These are phyloP conservation scores for Anneissia japonica DNA, from an alignment of 35 echinoderm and acorn worm species.

Conservation along the genomic window DNA sequence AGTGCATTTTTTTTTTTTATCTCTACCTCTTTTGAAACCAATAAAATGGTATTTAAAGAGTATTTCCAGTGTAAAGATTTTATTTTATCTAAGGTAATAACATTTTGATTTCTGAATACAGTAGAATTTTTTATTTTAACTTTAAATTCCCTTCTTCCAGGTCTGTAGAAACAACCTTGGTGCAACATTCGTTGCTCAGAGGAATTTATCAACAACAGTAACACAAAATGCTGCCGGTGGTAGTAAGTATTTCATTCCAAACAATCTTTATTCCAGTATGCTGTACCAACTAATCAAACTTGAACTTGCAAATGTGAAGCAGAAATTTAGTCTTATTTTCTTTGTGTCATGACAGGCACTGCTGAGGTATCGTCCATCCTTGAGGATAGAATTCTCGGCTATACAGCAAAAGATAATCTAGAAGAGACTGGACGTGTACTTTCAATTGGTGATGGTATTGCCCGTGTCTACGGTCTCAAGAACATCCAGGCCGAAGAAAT, in stretches of 20 bases:
- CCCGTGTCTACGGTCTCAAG: slow-evolving; percentile 97
- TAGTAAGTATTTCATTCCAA: slow-evolving; percentile 13
- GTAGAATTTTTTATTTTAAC: no score
- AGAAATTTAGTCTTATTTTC: not conserved
- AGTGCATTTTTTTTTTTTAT: no score
- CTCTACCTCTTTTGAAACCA: no score
- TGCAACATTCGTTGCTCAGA: slow-evolving; percentile 65
- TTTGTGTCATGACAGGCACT: slow-evolving; percentile 42
- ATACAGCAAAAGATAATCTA: slow-evolving; percentile 83
- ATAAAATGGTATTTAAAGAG: no score
- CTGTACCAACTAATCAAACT: not conserved
- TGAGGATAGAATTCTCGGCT: slow-evolving; percentile 89
- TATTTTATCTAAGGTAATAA: no score
- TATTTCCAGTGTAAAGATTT: no score
- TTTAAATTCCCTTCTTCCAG: no score
- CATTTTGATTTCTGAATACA: no score
- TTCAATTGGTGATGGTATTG: slow-evolving; percentile 99
- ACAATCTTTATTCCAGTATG: not conserved
- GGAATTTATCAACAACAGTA: slow-evolving; percentile 74
- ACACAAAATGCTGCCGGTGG: slow-evolving; percentile 55
- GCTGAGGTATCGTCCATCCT: slow-evolving; percentile 93
- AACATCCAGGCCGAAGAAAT: slow-evolving; percentile 99
- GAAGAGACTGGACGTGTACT: slow-evolving; percentile 97
- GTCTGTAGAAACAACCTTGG: slow-evolving; percentile 65
- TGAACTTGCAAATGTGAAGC: not conserved